These are phyloP conservation scores for Aphidius colemani DNA, from an alignment of 2,888 invertebrate species.

Conservation along the genomic window DNA sequence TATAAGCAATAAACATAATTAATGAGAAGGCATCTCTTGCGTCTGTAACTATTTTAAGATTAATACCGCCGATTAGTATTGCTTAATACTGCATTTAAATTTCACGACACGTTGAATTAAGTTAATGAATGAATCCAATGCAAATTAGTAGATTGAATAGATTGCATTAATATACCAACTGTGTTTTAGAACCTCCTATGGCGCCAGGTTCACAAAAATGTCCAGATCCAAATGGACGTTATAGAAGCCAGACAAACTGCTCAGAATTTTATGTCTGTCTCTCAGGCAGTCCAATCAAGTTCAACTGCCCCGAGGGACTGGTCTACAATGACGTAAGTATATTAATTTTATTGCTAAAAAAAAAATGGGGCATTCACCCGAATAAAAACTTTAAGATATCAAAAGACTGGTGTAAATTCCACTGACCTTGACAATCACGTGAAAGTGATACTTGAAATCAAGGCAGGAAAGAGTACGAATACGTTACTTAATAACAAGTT, in stretches of 20 bases:
- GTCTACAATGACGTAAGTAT: slow-evolving; percentile 66
- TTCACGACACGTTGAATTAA: slow-evolving; percentile 15
- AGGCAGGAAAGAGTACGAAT: too few relatives aligned
- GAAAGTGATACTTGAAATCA: too few relatives aligned
- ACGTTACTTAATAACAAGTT: too few relatives aligned
- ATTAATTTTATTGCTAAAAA: slow-evolving; percentile 1
- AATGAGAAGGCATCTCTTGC: slow-evolving; percentile 12
- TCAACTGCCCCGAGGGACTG: slow-evolving; percentile 69
- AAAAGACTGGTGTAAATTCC: not conserved
- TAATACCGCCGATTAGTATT: slow-evolving; percentile 36
- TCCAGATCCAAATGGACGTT: slow-evolving; percentile 66
- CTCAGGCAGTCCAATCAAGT: slow-evolving; percentile 64
- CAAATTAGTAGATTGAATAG: not conserved
- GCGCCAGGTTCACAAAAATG: slow-evolving; percentile 58
- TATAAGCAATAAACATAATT: not conserved
- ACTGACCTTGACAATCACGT: too few relatives aligned
- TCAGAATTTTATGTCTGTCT: slow-evolving; percentile 72
- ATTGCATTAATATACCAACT: slow-evolving; percentile 16
- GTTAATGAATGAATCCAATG: not conserved
- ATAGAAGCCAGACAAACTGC: slow-evolving; percentile 67
- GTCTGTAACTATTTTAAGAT: slow-evolving; percentile 23
- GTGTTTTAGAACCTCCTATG: slow-evolving; percentile 47
- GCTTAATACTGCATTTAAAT: slow-evolving; percentile 36
- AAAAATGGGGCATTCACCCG: not conserved
- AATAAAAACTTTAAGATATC: not conserved